Base-by-base conservation (phyloP, 2,797 vertebrate species). In the Nasua narica region DNA sequence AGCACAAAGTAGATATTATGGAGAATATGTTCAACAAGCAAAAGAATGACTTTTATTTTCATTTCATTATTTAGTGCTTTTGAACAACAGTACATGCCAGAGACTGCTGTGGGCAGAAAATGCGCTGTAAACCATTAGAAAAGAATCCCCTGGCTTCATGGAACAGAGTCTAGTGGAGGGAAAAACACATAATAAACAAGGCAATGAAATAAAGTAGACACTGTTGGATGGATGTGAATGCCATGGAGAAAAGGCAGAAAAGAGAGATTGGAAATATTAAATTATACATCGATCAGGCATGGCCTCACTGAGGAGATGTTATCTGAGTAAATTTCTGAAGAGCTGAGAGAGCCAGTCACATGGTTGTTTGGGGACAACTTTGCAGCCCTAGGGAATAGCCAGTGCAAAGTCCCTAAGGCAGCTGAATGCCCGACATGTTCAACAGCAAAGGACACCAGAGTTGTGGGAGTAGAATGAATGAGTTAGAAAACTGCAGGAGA, bases 11-110 rank as follows among this genome's bases (percentile, higher is more conserved):
- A 79, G 13, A 81, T 67, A 86, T 56, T 35, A 65, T 3, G 27
- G 23, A 77, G 27, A 79, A 87, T 58, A 5, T 87, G 23, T 65
- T 65, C 82, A 78, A 50, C 19, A 83, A 81, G 6, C 52, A 87
- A 93, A 87, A 54, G 14, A 87, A 62, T 50, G 2, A 21, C 35
- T 46, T 88, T 94, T 82, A 18, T 85, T 76, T 91, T 89, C 32
- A 70, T 89, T 89, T 84, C 43, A 77, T 94, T 94, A 86, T 67
- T 82, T 90, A 40, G 19, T 54, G 60, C 27, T 69, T 94, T 81
- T 76, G 32, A 95, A 70, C 18, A 84, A 16, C 3, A n/a, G 40
- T 13, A 77, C 82, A 92, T 70, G 11, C 46, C 52, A 95, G 69
- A 65, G 52, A 84, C 23, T 54, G 12, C 56, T 67, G 0, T 50